Evolutionary conservation across 2,888 invertebrate genomes (phyloP).

Genomic region (Camponotus fellah): DNA sequence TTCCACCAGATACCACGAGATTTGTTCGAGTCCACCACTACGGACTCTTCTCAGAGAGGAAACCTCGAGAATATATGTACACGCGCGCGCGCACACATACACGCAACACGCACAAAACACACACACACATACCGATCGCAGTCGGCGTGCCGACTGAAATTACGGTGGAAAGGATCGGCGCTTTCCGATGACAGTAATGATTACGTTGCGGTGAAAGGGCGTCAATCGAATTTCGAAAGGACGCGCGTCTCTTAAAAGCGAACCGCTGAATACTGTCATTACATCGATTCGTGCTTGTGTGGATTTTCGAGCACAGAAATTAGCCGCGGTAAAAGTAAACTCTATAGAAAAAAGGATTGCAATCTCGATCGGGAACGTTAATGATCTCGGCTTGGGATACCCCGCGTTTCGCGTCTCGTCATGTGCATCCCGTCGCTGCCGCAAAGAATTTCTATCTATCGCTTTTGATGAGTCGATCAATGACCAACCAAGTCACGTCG

Average conservation of each 20-base stretch:
- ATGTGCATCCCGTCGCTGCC: slow-evolving; percentile 14
- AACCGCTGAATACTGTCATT: slow-evolving; percentile 43
- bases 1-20: slow-evolving; percentile 77
- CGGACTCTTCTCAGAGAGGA: slow-evolving; percentile 62
- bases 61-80: neutral
- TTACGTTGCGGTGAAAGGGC: slow-evolving; percentile 66
- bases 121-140: slow-evolving; percentile 54
- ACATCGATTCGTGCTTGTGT: slow-evolving; percentile 22
- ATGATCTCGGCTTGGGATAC: slow-evolving; percentile 2
- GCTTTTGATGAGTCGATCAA: slow-evolving; percentile 69
- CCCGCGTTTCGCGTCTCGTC: neutral
- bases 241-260: slow-evolving; percentile 39
- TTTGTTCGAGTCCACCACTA: slow-evolving; percentile 66
- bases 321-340: slow-evolving; percentile 21
- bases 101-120: neutral
- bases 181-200: slow-evolving; percentile 78
- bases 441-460: slow-evolving; percentile 49
- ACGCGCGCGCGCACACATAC: slow-evolving; percentile 9
- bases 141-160: slow-evolving; percentile 68
- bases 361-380: neutral
- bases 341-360: neutral
- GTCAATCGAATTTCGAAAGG: slow-evolving; percentile 68
- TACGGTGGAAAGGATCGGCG: slow-evolving; percentile 73
- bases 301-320: slow-evolving; percentile 49
- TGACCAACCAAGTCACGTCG: slow-evolving; percentile 66